These are phyloP conservation scores for Takifugu flavidus DNA, from an alignment of 2,113 vertebrate genomes.

Conservation along the genomic window DNA sequence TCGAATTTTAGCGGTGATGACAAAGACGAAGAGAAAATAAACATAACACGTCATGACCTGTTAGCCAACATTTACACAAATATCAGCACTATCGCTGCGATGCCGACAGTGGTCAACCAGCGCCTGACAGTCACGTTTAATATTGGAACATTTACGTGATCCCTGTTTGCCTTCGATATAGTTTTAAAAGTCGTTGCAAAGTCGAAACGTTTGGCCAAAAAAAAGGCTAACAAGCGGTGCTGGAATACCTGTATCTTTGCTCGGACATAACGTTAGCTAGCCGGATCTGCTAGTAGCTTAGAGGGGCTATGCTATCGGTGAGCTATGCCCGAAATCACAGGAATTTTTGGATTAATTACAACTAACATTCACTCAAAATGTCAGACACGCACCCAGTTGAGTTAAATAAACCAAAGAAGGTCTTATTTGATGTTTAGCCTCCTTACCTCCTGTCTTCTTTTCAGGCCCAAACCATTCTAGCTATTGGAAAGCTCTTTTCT, in stretches of 20 bases:
- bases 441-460: conserved; percentile 80
- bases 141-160: background rate
- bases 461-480: conserved; percentile 83
- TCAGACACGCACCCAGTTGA: background rate
- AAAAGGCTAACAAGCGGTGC: conserved; percentile 26
- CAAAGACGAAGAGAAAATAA: conserved; percentile 18
- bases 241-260: conserved; percentile 52
- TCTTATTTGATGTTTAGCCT: conserved; percentile 2
- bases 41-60: conserved; percentile 49
- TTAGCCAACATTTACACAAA: conserved; percentile 34
- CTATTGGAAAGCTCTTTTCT: conserved; percentile 77
- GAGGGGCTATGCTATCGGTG: conserved; percentile 53
- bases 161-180: background rate
- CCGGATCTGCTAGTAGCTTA: conserved; percentile 21
- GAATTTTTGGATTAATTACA: conserved; percentile 22
- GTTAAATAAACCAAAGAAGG: background rate
- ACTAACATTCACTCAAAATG: conserved; percentile 35
- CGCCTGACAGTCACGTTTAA: background rate
- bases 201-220: background rate
- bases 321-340: conserved; percentile 37
- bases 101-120: background rate
- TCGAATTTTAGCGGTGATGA: background rate
- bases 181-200: background rate
- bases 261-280: conserved; percentile 43
- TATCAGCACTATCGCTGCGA: conserved; percentile 15